phyloP scores from a whole-genome alignment of 2,113 vertebrate species.

The Apodemus speciosus region DNA sequence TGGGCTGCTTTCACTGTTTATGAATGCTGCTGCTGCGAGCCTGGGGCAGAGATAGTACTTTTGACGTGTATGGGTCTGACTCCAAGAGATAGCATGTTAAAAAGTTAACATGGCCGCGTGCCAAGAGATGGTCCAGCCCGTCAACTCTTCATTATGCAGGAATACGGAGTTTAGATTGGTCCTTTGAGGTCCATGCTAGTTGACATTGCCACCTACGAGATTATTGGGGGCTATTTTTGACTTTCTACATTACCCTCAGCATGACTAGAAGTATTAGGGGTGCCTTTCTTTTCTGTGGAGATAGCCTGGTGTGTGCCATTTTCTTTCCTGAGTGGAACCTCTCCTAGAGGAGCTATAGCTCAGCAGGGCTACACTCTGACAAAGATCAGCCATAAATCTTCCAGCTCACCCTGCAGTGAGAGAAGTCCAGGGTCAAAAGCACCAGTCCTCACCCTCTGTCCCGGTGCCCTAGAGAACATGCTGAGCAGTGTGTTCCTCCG shows the following conservation, averaged over 20 bases:
- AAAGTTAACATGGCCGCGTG: not conserved
- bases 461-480: not conserved
- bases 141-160: not conserved
- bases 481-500: not conserved
- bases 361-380: not conserved
- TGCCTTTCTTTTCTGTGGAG: not conserved
- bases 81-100: not conserved
- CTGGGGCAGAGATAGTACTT: not conserved
- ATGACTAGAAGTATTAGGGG: not conserved
- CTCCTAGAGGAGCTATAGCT: slow-evolving; percentile 22
- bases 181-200: not conserved
- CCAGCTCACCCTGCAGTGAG: not conserved
- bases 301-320: not conserved
- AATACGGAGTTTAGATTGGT: not conserved
- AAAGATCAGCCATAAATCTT: slow-evolving; percentile 9
- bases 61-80: not conserved
- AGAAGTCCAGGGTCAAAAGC: slow-evolving; percentile 12
- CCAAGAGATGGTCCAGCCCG: not conserved
- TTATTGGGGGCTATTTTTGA: not conserved
- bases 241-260: not conserved
- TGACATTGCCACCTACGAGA: not conserved
- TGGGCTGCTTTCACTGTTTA: not conserved
- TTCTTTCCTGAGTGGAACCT: slow-evolving; percentile 1
- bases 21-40: not conserved
- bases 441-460: not conserved